A percentile compares a stretch with the other conserved stretches of the same genome.
These are phyloP conservation scores for Sinohyriopsis cumingii DNA, from an alignment of 2,888 invertebrate genomes.

Conservation along the genomic window DNA sequence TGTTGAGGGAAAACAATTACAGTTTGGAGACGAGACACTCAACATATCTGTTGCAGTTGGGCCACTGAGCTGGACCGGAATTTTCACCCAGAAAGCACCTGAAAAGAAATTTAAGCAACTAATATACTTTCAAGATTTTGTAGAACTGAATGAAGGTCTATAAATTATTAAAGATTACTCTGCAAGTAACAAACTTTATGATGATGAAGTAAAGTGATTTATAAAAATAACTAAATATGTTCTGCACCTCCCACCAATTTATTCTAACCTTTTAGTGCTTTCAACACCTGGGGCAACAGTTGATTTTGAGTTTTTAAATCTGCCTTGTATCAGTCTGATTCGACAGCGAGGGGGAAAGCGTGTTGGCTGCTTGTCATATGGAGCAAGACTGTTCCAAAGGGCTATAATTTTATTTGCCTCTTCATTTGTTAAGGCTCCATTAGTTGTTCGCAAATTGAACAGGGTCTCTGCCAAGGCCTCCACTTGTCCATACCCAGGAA, in stretches of 20 bases:
- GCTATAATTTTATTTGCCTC: constrained; percentile 5
- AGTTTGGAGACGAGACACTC: constrained; percentile 5
- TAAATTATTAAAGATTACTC: too few species aligned
- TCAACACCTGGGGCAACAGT: constrained; percentile 20
- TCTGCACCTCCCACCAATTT: too few species aligned
- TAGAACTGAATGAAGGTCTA: too few species aligned
- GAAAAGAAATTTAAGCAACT: neutral
- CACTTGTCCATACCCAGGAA: constrained; percentile 15
- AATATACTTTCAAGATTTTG: neutral
- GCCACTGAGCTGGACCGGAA: constrained; percentile 14
- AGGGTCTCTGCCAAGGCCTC: constrained; percentile 5
- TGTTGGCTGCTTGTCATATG: constrained; percentile 17
- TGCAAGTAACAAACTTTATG: too few species aligned
- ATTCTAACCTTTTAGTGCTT: constrained; percentile 14
- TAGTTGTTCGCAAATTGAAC: neutral
- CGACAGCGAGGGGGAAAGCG: constrained; percentile 7
- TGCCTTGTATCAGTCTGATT: constrained; percentile 1
- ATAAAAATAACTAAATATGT: too few species aligned
- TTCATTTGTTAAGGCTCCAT: neutral
- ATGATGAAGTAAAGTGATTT: too few species aligned
- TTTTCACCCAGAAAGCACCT: constrained; percentile 13
- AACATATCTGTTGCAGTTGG: constrained; percentile 17
- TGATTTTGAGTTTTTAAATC: constrained; percentile 18
- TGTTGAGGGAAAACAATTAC: constrained; percentile 4
- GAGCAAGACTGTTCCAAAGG: constrained; percentile 7